Evolutionary conservation across 2,113 vertebrate genomes (phyloP).

Genomic region (zebrafish (Danio rerio)): GRCz12tu NC_133199.1:17118001-17118500

Average conservation of each 20-base stretch:
- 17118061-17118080: conserved; percentile 97
- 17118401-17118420: conserved; percentile 41
- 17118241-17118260: conserved; percentile 74
- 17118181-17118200: background rate
- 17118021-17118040: conserved; percentile 97
- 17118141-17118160: background rate
- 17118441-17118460: background rate
- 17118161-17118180: background rate
- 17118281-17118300: conserved; percentile 99
- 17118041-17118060: conserved; percentile 98
- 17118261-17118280: conserved; percentile 99
- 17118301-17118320: conserved; percentile 99
- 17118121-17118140: conserved; percentile 81
- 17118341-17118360: conserved; percentile 97
- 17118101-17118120: conserved; percentile 98
- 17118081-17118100: conserved; percentile 98
- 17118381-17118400: conserved; percentile 74
- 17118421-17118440: conserved; percentile 5
- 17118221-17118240: background rate
- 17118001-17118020: conserved; percentile 96
- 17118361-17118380: conserved; percentile 99
- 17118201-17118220: background rate
- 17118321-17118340: conserved; percentile 95
- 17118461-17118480: too few species aligned
- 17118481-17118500: background rate